A percentile compares a stretch with the other conserved stretches of the same genome.
Evolutionary conservation across 2,888 invertebrate genomes (phyloP).

Genomic region (Drosophila imparisetae): DNA sequence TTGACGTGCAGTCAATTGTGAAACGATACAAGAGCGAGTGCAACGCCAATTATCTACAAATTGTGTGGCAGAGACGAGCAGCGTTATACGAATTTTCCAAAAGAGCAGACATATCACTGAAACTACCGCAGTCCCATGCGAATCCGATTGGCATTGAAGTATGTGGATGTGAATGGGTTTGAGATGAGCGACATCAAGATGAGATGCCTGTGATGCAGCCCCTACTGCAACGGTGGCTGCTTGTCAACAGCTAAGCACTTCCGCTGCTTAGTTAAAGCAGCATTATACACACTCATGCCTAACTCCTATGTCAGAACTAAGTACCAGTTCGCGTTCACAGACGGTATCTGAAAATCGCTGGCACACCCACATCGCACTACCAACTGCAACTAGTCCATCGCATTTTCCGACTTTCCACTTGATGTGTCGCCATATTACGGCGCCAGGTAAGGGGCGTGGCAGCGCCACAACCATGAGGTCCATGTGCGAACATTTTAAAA

Average conservation of each 20-base stretch:
- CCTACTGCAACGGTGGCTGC: constrained; percentile 22
- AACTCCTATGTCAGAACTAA: constrained; percentile 46
- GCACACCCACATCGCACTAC: constrained; percentile 28
- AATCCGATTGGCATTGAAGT: constrained; percentile 61
- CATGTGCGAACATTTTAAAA: constrained; percentile 42
- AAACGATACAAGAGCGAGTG: constrained; percentile 35
- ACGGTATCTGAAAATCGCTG: constrained; percentile 54
- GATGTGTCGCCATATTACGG: constrained; percentile 31
- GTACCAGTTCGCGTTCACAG: constrained; percentile 24
- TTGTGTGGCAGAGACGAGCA: constrained; percentile 50
- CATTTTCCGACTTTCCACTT: constrained; percentile 24
- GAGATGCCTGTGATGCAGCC: constrained; percentile 16
- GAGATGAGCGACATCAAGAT: constrained; percentile 6
- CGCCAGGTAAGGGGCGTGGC: constrained; percentile 28
- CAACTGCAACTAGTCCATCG: constrained; percentile 30
- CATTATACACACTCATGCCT: constrained; percentile 17
- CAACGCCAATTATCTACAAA: constrained; percentile 51
- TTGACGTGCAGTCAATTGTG: constrained; percentile 36
- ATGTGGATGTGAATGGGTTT: background rate
- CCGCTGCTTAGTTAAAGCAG: constrained; percentile 52
- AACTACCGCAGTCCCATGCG: constrained; percentile 40
- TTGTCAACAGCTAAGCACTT: constrained; percentile 52
- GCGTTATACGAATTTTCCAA: constrained; percentile 64
- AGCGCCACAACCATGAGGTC: constrained; percentile 19
- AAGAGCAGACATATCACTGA: constrained; percentile 59